Evolutionary conservation across 2,888 invertebrate species (phyloP).

Genomic region (Agrochola circellaris): DNA sequence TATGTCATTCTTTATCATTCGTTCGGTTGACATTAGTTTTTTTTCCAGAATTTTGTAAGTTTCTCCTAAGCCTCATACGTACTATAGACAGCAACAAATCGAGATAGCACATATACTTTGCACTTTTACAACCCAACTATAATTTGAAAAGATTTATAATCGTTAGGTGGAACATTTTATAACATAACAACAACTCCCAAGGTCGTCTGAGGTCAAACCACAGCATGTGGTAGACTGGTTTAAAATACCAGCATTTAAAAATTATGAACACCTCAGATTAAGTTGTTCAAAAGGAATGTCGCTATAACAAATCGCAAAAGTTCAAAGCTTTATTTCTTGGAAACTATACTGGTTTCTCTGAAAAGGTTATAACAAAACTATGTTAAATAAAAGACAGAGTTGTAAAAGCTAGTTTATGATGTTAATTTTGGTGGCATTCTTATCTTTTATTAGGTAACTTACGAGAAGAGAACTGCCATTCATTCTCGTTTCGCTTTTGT

Average conservation of each 20-base stretch:
- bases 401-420: slow-evolving; percentile 27
- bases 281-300: slow-evolving; percentile 49
- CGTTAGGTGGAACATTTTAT: neutral
- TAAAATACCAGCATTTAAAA: slow-evolving; percentile 18
- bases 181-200: slow-evolving; percentile 8
- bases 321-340: slow-evolving; percentile 40
- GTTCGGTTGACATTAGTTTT: neutral
- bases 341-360: slow-evolving; percentile 33
- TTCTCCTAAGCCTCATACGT: neutral
- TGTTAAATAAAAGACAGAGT: neutral
- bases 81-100: neutral
- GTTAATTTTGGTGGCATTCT: neutral
- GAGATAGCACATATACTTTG: no score
- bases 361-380: slow-evolving; percentile 9
- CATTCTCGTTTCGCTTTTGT: neutral
- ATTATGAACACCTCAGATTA: slow-evolving; percentile 31
- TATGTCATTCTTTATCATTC: neutral
- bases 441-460: neutral
- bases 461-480: neutral
- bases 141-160: neutral
- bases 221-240: slow-evolving; percentile 44
- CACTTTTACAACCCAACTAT: no score
- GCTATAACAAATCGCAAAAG: slow-evolving; percentile 20
- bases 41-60: neutral
- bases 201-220: slow-evolving; percentile 17